These are phyloP conservation scores for Athalia circularis DNA, from an alignment of 2,888 invertebrate genomes.

Conservation along the genomic window DNA sequence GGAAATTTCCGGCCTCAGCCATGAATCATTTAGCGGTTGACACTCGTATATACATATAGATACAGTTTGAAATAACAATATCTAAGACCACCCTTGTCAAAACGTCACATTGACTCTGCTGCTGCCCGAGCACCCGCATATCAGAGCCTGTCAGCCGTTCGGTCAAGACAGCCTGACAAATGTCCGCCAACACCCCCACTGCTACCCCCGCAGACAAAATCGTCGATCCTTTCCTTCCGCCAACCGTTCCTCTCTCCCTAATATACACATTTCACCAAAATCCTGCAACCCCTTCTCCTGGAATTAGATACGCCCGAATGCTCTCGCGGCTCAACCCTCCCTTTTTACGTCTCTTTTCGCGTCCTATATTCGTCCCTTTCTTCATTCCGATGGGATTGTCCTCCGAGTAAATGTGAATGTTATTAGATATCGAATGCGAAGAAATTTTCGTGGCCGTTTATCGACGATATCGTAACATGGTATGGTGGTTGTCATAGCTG, in stretches of 20 bases:
- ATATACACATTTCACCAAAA: not conserved
- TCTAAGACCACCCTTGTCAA: slow-evolving; percentile 61
- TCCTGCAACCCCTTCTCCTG: slow-evolving; percentile 59
- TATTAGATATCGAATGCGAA: not conserved
- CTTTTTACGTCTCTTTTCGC: not conserved
- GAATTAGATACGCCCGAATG: slow-evolving; percentile 60
- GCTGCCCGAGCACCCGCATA: slow-evolving; percentile 56
- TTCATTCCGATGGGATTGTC: not conserved
- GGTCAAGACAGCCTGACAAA: slow-evolving; percentile 59
- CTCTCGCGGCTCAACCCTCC: slow-evolving; percentile 9
- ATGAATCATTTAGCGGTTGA: slow-evolving; percentile 47
- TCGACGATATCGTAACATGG: slow-evolving; percentile 17
- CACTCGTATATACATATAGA: slow-evolving; percentile 48
- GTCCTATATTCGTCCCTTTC: not conserved
- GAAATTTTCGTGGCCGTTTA: slow-evolving; percentile 4
- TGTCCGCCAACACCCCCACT: slow-evolving; percentile 58
- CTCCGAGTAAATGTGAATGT: not conserved
- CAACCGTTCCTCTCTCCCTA: too few relatives aligned
- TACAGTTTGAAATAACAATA: slow-evolving; percentile 60
- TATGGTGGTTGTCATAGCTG: not conserved
- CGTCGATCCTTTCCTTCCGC: slow-evolving; percentile 12
- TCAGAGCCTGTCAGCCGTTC: slow-evolving; percentile 55
- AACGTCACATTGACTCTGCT: slow-evolving; percentile 61
- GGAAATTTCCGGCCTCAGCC: slow-evolving; percentile 36
- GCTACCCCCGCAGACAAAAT: slow-evolving; percentile 15